phyloP scores from a whole-genome alignment of 2,113 vertebrate species.

The Pseudorhombus dupliciocellatus region DNA sequence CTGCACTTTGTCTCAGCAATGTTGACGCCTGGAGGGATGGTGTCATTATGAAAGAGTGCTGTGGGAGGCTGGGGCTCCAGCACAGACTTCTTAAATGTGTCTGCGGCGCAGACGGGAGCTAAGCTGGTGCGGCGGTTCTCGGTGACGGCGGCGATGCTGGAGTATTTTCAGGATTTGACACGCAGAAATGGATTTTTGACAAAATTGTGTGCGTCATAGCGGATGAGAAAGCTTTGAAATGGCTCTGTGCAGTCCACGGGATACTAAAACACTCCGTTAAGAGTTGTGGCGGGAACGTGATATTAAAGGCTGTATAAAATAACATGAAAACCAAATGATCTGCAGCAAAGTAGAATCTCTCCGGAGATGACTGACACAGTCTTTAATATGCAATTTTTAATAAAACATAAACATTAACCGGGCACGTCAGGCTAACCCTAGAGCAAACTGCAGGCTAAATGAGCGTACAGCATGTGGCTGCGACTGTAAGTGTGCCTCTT shows the following conservation, averaged over 20 bases:
- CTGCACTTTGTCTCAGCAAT: conserved; percentile 57
- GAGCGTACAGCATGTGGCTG: conserved; percentile 31
- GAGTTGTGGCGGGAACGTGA: neutral
- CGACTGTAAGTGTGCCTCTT: neutral
- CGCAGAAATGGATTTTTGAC: too few relatives aligned
- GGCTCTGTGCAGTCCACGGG: neutral
- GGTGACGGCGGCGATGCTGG: neutral
- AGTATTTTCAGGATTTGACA: neutral
- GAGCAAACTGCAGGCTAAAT: conserved; percentile 45
- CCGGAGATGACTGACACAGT: conserved; percentile 8
- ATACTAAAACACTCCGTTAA: conserved; percentile 10
- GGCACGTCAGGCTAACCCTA: conserved; percentile 37
- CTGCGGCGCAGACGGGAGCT: neutral
- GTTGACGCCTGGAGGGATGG: conserved; percentile 65
- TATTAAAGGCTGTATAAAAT: conserved; percentile 9
- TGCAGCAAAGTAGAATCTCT: neutral
- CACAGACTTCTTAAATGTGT: conserved; percentile 38
- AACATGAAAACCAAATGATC: conserved; percentile 18
- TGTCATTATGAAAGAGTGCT: conserved; percentile 64
- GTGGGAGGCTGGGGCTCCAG: conserved; percentile 44
- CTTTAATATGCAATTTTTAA: conserved; percentile 54
- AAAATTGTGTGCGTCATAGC: neutral
- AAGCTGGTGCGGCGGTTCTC: neutral
- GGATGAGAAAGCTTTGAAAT: neutral
- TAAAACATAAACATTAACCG: conserved; percentile 58